Base-by-base conservation (phyloP, 2,113 vertebrate species). In the Axis porcinus region DNA sequence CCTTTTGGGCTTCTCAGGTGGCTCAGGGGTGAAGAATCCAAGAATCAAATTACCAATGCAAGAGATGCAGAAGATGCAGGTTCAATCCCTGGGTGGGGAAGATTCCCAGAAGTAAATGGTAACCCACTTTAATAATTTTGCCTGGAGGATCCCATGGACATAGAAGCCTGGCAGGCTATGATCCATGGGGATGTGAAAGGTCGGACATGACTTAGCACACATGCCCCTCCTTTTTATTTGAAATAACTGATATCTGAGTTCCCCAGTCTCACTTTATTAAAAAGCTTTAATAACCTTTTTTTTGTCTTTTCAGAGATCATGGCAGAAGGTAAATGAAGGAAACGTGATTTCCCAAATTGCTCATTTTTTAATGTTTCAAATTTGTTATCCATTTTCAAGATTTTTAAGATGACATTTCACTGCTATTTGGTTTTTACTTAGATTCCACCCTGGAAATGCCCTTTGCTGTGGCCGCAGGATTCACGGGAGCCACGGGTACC, bases 171-270 rank as follows among this genome's bases (percentile, higher is more conserved):
- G 67, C 36, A 23, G 67, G 21, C 36, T 23, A 13, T 40, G 36
- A 74, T 40, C 19, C 36, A 74, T 40, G 67, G 19, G 21, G 21
- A 12, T 74, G 36, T 0, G 3, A 40, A 40, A 67, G 19, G 19
- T 40, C 5, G 5, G 36, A 74, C 67, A 3, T 25, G 67, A 74
- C 21, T 40, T 21, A 36, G 7, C 10, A 40, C 36, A 25, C 36
- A 74, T 6, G 36, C 36, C 67, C 5, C 23, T 74, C 21, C 67
- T 40, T 40, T 74, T 74, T 21, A 74, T 74, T 40, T 74, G 67
- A 74, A 40, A 11, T 74, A 6, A 40, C 99, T 97, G 76, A 79
- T 99, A 99, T 98, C 99, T 99, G 95, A 99, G 99, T 97, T 99
- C 99, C 98, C 99, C 99, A 88, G 99, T 95, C 33, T 55, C 27